Evolutionary conservation across 2,888 invertebrate genomes (phyloP), one percentile per base, ranked within the genome.

Genomic region (Nomada lathburiana): DNA sequence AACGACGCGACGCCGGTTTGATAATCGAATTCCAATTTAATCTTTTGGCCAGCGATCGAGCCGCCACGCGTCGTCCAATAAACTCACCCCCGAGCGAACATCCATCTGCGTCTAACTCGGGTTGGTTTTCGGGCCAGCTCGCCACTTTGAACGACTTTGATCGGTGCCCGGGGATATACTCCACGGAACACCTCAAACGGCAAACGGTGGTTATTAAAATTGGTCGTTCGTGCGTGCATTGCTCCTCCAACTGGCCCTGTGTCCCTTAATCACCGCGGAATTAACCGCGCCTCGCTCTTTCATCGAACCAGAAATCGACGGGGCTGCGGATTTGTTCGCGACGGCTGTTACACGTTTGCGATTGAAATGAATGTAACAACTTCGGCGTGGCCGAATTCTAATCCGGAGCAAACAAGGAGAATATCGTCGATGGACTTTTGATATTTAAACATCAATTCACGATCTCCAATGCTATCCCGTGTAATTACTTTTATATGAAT

Each of bases 1-100:
- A 64, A 20, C 68, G 73, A 57, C 52, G 67, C 53, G 53, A 53
- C 57, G 67, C 53, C 69, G 44, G 70, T 80, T 80, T 73, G 72
- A 83, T 79, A 83, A 80, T 76, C 77, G 82, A 75, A 76, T 63
- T 79, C 76, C 82, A 83, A 86, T 85, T 85, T 85, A 85, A 85
- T 85, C 85, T 86, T 85, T 69, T 69, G 60, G 26, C 47, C 47
- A 53, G 20, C 55, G 65, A 55, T 47, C 71, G 44, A 65, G 55
- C 53, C 59, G 68, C 44, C 70, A 67, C 81, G 81, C 70, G 67
- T 75, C 52, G 62, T 52, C 70, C 81, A 76, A 82, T 80, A 81
- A 81, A 76, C 60, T 50, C 65, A 50, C 60, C 36, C n/a, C 55
- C 53, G 63, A 63, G 20, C 64, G 64, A 73, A 29, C 29, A 9